A percentile compares a stretch with the other conserved stretches of the same genome.
These are phyloP conservation scores for Stegodyphus dumicola DNA, from an alignment of 1,140 invertebrate species.

Conservation along the genomic window DNA sequence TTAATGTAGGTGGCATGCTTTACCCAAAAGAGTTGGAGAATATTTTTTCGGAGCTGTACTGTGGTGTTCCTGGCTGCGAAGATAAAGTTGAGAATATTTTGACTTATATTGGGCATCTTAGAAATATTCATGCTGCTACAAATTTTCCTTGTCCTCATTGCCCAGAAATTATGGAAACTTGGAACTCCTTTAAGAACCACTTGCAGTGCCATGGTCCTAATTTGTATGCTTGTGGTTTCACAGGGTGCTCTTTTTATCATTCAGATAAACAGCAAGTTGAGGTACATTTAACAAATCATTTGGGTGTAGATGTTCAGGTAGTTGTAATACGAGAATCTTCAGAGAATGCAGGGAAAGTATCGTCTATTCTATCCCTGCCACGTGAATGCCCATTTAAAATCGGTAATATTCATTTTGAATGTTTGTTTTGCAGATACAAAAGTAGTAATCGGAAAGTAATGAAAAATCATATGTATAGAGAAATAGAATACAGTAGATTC, in stretches of 20 bases:
- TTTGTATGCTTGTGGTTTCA: constrained; percentile 25
- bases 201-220: constrained; percentile 34
- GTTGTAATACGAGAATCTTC: neutral
- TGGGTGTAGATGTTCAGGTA: neutral
- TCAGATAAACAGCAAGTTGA: constrained; percentile 12
- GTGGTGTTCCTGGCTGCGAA: constrained; percentile 12
- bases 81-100: constrained; percentile 11
- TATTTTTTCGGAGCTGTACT: constrained; percentile 15
- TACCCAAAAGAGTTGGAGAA: constrained; percentile 25
- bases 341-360: neutral
- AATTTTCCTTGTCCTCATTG: constrained; percentile 50
- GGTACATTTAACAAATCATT: constrained; percentile 21
- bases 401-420: neutral
- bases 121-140: constrained; percentile 17
- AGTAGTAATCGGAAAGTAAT: constrained; percentile 8
- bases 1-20: constrained; percentile 9
- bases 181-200: constrained; percentile 22
- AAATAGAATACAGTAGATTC: constrained; percentile 39
- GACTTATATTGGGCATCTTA: constrained; percentile 24
- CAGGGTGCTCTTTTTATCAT: constrained; percentile 11
- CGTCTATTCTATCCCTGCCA: neutral
- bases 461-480: constrained; percentile 50
- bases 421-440: constrained; percentile 37
- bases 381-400: neutral
- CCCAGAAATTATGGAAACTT: neutral